Conservation (phyloP, 2,797 vertebrate species). For the Rallus crepitans region DNA sequence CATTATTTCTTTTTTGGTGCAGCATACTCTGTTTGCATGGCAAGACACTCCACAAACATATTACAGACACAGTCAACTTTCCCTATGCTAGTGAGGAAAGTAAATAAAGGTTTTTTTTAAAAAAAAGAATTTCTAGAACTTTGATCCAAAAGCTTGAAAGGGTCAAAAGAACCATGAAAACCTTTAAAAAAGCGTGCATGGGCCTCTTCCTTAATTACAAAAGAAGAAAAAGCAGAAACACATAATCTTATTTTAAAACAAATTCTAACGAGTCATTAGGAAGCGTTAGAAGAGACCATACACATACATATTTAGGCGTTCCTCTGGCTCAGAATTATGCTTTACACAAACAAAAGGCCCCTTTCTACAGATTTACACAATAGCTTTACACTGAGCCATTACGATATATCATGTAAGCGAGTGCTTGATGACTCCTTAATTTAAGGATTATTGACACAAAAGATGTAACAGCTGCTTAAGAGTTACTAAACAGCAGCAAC, state of each 20-base stretch:
- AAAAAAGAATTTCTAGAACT: background rate
- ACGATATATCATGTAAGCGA: constrained; percentile 58
- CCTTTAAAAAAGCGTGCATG: rapidly evolving
- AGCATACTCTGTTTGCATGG: background rate
- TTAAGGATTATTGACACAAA: constrained; percentile 72
- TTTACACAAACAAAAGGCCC: constrained; percentile 35
- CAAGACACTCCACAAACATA: background rate
- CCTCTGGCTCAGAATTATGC: constrained; percentile 12
- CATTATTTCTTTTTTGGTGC: background rate
- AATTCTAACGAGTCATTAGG: background rate
- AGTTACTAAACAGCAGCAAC: constrained; percentile 72
- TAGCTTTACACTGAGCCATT: constrained; percentile 66
- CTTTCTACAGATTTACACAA: constrained; percentile 69
- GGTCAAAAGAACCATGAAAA: background rate
- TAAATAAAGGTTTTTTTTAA: no score
- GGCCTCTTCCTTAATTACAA: background rate
- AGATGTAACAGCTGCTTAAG: constrained; percentile 74
- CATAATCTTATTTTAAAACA: background rate
- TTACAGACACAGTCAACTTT: background rate
- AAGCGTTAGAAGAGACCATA: background rate
- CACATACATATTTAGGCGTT: background rate
- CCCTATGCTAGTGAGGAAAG: background rate
- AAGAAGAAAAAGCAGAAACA: background rate
- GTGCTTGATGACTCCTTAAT: constrained; percentile 74
- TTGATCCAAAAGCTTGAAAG: background rate